Percentiles rank a stretch among this genome's conserved stretches.
Conservation (phyloP, 2,113 vertebrate genomes). For the Probosciger aterrimus region DNA sequence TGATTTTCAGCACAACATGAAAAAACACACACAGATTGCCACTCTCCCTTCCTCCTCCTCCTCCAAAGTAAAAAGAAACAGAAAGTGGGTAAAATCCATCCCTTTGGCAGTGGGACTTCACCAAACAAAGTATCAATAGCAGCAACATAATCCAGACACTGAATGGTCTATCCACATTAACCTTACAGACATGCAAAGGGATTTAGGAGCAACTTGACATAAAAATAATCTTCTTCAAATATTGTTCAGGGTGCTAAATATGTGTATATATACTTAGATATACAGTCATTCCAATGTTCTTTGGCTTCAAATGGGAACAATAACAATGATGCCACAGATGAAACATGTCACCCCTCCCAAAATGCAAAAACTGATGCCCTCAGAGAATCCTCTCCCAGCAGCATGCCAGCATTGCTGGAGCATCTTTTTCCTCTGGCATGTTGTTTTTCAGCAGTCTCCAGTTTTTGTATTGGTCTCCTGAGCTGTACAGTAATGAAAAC, state of each 20-base stretch:
- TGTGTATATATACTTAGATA: neutral
- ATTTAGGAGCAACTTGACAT: neutral
- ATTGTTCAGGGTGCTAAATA: neutral
- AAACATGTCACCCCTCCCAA: neutral
- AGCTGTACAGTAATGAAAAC: neutral
- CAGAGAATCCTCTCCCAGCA: neutral
- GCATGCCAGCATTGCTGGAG: neutral
- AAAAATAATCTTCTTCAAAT: neutral
- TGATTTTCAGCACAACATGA: neutral
- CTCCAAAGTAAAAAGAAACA: fast-evolving
- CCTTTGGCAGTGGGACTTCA: neutral
- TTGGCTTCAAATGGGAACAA: neutral
- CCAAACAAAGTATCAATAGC: neutral
- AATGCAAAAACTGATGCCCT: neutral
- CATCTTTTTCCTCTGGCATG: neutral
- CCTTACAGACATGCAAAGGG: neutral
- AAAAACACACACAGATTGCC: neutral
- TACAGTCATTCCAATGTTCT: neutral
- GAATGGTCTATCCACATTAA: neutral
- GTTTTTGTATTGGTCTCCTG: neutral
- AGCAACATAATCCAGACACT: neutral
- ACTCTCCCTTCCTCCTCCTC: neutral
- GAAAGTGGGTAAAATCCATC: neutral
- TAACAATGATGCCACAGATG: neutral
- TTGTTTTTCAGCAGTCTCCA: neutral